Evolutionary conservation across 2,888 invertebrate genomes (phyloP).

Genomic region (Drosophila multiciliata): DNA sequence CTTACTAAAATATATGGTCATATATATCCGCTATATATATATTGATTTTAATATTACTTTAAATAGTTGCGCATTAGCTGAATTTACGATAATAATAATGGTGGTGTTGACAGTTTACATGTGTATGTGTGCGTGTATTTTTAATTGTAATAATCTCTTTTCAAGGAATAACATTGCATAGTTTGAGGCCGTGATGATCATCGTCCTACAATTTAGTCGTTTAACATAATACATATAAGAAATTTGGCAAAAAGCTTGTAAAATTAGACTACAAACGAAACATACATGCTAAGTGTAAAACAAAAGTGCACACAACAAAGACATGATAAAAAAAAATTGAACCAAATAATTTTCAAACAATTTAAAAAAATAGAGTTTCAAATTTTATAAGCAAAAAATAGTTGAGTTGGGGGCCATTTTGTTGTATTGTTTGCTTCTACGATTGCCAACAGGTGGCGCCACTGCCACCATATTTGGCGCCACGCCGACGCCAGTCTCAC

Average conservation of each 20-base stretch:
- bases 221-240: slow-evolving; percentile 73
- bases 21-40: slow-evolving; percentile 25
- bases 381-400: slow-evolving; percentile 42
- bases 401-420: slow-evolving; percentile 16
- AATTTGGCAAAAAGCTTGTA: slow-evolving; percentile 79
- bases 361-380: slow-evolving; percentile 14
- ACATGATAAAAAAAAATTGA: slow-evolving; percentile 24
- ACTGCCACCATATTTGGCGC: slow-evolving; percentile 69
- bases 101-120: slow-evolving; percentile 46
- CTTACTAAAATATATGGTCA: slow-evolving; percentile 75
- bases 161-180: slow-evolving; percentile 82
- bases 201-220: slow-evolving; percentile 71
- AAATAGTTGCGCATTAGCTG: slow-evolving; percentile 50
- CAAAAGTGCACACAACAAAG: slow-evolving; percentile 33
- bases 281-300: slow-evolving; percentile 46
- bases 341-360: slow-evolving; percentile 13
- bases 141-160: slow-evolving; percentile 80
- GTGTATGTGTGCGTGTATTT: slow-evolving; percentile 46
- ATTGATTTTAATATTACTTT: slow-evolving; percentile 46
- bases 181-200: slow-evolving; percentile 67
- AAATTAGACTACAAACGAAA: slow-evolving; percentile 76
- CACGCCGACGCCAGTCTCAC: slow-evolving; percentile 77
- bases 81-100: slow-evolving; percentile 41
- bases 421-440: slow-evolving; percentile 10
- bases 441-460: slow-evolving; percentile 80